Evolutionary conservation across 2,113 vertebrate genomes (phyloP).

Genomic region (Psilopsiagon aurifrons): DNA sequence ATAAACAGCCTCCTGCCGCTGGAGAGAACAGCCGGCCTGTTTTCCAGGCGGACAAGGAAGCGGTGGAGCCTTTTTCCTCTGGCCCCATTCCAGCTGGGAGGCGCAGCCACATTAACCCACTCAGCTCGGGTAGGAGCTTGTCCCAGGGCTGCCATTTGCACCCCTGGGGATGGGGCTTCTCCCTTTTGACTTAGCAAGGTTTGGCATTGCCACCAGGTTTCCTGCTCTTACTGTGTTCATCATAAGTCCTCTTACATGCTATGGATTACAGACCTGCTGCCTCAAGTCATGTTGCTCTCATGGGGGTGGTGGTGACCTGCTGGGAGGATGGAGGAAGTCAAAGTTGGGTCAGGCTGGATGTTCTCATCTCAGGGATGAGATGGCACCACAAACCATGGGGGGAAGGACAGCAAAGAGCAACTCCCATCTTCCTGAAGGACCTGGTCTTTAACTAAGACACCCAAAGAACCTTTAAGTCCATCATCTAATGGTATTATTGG

Average conservation of each 20-base stretch:
- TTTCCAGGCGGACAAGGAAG: slow-evolving; percentile 42
- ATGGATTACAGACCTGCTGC: neutral
- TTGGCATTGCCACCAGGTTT: rapidly evolving
- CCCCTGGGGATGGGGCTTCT: neutral
- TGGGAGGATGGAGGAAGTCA: neutral
- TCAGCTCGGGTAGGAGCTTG: neutral
- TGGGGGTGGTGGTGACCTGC: neutral
- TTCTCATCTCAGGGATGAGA: neutral
- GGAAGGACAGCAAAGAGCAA: neutral
- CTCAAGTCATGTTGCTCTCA: rapidly evolving
- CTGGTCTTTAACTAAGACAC: neutral
- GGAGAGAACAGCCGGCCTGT: slow-evolving; percentile 22
- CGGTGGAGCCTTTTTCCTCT: slow-evolving; percentile 52
- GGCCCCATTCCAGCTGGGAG: neutral
- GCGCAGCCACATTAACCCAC: neutral
- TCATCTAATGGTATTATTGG: neutral
- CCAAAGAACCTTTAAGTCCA: neutral
- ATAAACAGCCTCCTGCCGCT: slow-evolving; percentile 51
- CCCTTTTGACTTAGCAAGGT: neutral
- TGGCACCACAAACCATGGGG: neutral
- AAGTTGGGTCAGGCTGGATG: neutral
- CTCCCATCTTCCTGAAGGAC: neutral
- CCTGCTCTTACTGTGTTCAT: rapidly evolving
- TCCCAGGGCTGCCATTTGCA: neutral
- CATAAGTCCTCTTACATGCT: neutral